Evolutionary conservation across 2,797 vertebrate genomes (phyloP).

Genomic region (Myotis vivesi): DNA sequence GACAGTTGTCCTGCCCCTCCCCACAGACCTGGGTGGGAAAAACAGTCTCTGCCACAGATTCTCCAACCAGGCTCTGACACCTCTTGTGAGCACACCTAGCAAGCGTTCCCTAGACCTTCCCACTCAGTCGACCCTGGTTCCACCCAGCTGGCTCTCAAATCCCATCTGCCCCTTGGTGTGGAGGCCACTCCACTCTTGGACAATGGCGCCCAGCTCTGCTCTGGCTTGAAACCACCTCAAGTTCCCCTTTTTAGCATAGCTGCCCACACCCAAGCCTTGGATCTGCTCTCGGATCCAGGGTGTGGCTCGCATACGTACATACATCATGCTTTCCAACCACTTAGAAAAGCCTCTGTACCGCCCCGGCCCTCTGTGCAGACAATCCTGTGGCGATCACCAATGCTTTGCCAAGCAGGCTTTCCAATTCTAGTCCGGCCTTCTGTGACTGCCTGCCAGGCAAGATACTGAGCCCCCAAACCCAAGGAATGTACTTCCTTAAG

Average conservation of each 20-base stretch:
- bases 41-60: neutral
- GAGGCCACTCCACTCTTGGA: neutral
- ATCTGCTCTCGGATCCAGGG: neutral
- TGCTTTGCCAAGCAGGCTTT: neutral
- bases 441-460: neutral
- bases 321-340: neutral
- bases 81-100: neutral
- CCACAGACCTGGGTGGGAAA: neutral
- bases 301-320: neutral
- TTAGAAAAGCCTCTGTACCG: neutral
- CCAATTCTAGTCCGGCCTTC: neutral
- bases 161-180: neutral
- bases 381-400: neutral
- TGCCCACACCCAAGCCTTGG: neutral
- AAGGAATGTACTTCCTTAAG: neutral
- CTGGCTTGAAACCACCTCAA: neutral
- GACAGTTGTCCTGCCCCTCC: neutral
- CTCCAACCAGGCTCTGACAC: accelerated
- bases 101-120: neutral
- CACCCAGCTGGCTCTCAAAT: neutral
- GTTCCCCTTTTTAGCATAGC: neutral
- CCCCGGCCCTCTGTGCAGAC: neutral
- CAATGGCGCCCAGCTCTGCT: neutral
- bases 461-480: neutral
- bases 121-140: neutral